phyloP scores from a whole-genome alignment of 2,888 invertebrate species.

The Hydriomena furcata region DNA sequence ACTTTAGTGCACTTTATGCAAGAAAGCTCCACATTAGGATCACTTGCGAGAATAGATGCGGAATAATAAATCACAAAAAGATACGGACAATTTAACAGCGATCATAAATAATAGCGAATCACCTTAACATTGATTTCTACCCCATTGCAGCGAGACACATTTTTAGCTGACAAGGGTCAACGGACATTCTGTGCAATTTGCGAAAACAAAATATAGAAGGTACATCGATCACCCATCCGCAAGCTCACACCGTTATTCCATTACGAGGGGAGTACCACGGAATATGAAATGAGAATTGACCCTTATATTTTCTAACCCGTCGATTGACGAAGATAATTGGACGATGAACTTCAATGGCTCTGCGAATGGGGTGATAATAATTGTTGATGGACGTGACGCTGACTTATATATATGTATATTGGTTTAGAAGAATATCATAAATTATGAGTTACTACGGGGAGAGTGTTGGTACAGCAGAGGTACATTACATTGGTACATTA shows the following conservation, averaged over 20 bases:
- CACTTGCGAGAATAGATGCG: conserved; percentile 9
- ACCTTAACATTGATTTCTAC: conserved; percentile 31
- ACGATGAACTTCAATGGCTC: conserved; percentile 38
- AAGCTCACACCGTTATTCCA: conserved; percentile 77
- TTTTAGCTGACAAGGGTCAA: conserved; percentile 72
- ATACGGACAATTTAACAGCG: conserved; percentile 11
- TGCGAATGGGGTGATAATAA: conserved; percentile 26
- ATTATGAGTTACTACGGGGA: too few species aligned
- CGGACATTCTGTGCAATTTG: conserved; percentile 71
- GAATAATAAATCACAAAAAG: conserved; percentile 18
- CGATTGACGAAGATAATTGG: conserved; percentile 47
- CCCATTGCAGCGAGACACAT: conserved; percentile 46
- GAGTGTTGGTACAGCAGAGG: too few species aligned
- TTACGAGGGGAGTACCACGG: conserved; percentile 62
- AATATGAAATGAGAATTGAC: conserved; percentile 75
- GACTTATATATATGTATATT: conserved; percentile 1
- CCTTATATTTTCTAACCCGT: conserved; percentile 59
- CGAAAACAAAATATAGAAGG: conserved; percentile 72
- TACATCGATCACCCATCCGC: conserved; percentile 65
- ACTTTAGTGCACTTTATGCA: not conserved
- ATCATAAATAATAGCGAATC: conserved; percentile 26
- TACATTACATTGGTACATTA: too few species aligned
- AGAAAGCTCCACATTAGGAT: conserved; percentile 17
- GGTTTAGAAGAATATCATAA: too few species aligned
- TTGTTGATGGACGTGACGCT: conserved; percentile 17